phyloP scores from a whole-genome alignment of 1,140 invertebrate genomes.

The Ganaspis sp. region DNA sequence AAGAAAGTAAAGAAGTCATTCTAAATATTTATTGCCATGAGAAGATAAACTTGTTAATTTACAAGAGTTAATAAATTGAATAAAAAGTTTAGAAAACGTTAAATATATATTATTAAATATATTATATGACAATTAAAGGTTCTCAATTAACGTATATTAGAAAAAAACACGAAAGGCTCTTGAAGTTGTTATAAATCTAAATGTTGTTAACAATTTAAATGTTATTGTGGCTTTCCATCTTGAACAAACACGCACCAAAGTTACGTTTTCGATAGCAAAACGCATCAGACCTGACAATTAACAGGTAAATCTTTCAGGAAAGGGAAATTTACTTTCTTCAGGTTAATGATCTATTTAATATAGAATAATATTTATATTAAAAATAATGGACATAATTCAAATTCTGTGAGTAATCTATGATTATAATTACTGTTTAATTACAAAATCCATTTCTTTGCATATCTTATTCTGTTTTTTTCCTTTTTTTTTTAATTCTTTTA shows the following conservation, averaged over 20 bases:
- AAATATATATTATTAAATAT: too few species aligned
- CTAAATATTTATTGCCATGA: too few species aligned
- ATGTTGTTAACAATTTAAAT: slow-evolving; percentile 11
- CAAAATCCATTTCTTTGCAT: neutral
- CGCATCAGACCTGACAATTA: neutral
- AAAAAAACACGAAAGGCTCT: neutral
- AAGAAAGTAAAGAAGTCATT: too few species aligned
- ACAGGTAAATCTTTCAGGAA: slow-evolving; percentile 14
- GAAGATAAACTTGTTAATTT: too few species aligned
- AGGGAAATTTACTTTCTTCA: slow-evolving; percentile 26
- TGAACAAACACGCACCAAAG: neutral
- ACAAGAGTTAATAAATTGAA: too few species aligned
- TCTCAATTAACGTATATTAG: too few species aligned
- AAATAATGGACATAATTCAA: neutral
- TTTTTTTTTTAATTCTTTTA: neutral
- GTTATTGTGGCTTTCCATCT: neutral
- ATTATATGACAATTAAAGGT: too few species aligned
- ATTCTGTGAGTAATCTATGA: neutral
- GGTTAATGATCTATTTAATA: slow-evolving; percentile 12
- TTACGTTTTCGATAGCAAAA: slow-evolving; percentile 10
- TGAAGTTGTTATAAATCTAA: neutral
- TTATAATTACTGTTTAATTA: too few species aligned
- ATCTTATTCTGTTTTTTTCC: neutral
- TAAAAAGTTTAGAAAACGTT: neutral
- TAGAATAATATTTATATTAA: neutral